These are phyloP conservation scores for Parasteatoda lunata DNA, from an alignment of 2,888 invertebrate genomes.

Conservation along the genomic window DNA sequence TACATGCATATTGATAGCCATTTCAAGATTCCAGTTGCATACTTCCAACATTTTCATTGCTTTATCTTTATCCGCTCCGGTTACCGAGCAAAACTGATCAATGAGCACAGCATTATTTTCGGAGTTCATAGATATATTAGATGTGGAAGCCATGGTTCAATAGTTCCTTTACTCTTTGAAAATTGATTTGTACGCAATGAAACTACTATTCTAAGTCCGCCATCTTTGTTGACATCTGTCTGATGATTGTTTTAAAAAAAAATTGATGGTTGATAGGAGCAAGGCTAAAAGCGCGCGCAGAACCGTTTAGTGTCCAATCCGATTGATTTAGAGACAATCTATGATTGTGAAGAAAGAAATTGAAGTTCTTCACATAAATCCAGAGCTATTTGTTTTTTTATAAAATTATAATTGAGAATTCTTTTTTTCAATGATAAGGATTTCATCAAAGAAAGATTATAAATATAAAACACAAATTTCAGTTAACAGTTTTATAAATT, in stretches of 20 bases:
- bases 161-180: not conserved
- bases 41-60: conserved; percentile 75
- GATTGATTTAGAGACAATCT: too few species aligned
- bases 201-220: not conserved
- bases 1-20: conserved; percentile 77
- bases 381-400: too few species aligned
- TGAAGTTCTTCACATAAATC: too few species aligned
- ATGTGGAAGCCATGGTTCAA: conserved; percentile 63
- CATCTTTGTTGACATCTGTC: conserved; percentile 40
- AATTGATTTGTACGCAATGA: not conserved
- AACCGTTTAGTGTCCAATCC: too few species aligned
- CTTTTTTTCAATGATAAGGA: too few species aligned
- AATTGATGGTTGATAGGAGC: too few species aligned
- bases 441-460: too few species aligned
- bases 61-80: conserved; percentile 72
- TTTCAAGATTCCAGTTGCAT: conserved; percentile 76
- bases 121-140: conserved; percentile 15
- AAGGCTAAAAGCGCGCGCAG: too few species aligned
- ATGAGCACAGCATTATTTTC: conserved; percentile 39
- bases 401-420: too few species aligned
- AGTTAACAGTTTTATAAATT: not conserved
- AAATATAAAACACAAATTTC: too few species aligned
- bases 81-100: conserved; percentile 70
- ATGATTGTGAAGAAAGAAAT: too few species aligned
- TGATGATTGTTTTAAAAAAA: not conserved